These are phyloP conservation scores for Misgurnus mizolepis DNA, from an alignment of 2,113 vertebrate genomes.

Conservation along the genomic window DNA sequence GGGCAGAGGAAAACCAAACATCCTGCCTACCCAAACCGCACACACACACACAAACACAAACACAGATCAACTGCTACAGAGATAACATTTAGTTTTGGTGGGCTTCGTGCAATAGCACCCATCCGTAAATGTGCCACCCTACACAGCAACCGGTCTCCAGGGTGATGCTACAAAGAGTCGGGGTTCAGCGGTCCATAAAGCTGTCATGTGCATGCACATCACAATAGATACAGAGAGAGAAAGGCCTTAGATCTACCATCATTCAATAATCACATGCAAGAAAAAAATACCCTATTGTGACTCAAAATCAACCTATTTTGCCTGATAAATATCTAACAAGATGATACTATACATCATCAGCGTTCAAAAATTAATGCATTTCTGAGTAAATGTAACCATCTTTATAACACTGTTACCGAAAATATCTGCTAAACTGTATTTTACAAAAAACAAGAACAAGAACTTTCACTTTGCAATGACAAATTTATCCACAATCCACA, in stretches of 20 bases:
- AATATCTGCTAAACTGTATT: background rate
- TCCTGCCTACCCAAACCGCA: background rate
- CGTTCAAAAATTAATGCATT: background rate
- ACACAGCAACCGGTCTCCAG: conserved; percentile 64
- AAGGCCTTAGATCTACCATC: conserved; percentile 31
- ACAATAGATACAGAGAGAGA: conserved; percentile 49
- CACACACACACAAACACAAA: too few relatives aligned
- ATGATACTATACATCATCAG: background rate
- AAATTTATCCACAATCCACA: conserved; percentile 17
- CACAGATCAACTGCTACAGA: conserved; percentile 60
- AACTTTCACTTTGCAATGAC: background rate
- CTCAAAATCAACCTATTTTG: background rate
- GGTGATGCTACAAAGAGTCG: conserved; percentile 64
- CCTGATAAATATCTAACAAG: conserved; percentile 16
- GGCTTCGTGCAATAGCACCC: conserved; percentile 50
- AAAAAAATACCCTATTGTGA: conserved; percentile 22
- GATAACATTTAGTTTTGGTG: conserved; percentile 62
- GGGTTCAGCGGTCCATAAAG: conserved; percentile 64
- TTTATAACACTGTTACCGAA: too few relatives aligned
- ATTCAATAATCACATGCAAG: conserved; percentile 34
- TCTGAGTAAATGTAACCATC: background rate
- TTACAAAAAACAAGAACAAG: background rate
- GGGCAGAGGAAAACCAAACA: conserved; percentile 40
- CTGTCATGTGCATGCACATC: conserved; percentile 64
- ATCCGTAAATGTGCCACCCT: conserved; percentile 64